These are phyloP conservation scores for Premnoplex brunnescens DNA, from an alignment of 2,797 vertebrate genomes.

Conservation along the genomic window DNA sequence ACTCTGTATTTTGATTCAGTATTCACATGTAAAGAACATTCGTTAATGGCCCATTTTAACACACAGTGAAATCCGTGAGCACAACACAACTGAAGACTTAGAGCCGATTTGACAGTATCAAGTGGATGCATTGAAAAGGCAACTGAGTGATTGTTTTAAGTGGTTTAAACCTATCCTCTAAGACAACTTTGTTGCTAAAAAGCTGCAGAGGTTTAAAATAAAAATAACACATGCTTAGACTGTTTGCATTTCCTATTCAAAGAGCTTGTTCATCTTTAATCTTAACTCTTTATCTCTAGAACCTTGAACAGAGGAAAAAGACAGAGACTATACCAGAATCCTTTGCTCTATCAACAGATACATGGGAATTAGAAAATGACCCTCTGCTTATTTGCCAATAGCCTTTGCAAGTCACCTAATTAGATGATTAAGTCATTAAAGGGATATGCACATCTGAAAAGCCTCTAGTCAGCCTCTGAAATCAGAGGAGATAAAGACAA, in stretches of 20 bases:
- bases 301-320: conserved; percentile 36
- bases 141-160: conserved; percentile 54
- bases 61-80: not conserved
- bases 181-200: conserved; percentile 53
- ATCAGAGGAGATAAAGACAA: conserved; percentile 87
- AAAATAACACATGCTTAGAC: conserved; percentile 45
- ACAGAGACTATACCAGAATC: conserved; percentile 65
- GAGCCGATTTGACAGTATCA: not conserved
- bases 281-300: conserved; percentile 68
- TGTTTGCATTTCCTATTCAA: conserved; percentile 65
- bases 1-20: not conserved
- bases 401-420: conserved; percentile 90
- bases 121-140: conserved; percentile 15
- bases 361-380: conserved; percentile 85
- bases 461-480: conserved; percentile 81
- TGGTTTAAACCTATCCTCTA: conserved; percentile 53
- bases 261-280: conserved; percentile 68
- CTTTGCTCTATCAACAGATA: conserved; percentile 74
- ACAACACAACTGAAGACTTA: not conserved
- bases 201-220: conserved; percentile 56
- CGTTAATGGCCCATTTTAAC: conserved; percentile 22
- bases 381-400: conserved; percentile 81
- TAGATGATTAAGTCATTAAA: conserved; percentile 97
- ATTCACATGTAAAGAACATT: not conserved
- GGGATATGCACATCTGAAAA: conserved; percentile 83